Evolutionary conservation across 2,113 vertebrate genomes (phyloP), one percentile per base, ranked within the genome.

Genomic region (Talpa occidentalis): DNA sequence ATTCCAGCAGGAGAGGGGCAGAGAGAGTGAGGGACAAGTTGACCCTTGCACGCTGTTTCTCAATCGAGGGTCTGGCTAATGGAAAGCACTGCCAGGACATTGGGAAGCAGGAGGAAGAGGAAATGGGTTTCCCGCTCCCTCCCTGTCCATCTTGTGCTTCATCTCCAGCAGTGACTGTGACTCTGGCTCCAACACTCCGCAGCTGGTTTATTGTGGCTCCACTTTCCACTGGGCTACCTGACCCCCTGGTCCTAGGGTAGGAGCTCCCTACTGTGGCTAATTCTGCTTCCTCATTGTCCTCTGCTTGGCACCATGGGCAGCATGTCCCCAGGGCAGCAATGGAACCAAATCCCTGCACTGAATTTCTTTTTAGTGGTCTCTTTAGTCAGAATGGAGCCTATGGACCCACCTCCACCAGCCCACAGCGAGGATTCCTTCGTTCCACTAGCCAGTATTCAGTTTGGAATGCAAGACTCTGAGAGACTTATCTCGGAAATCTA

Each of bases 331-430:
- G n/a, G n/a, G 90, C 62, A 59, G 49, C 16, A 32, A 9, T 56
- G 17, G 56, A 85, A 91, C 70, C 66, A 94, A 28, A 59, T 62
- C 32, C 30, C 19, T 54, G 30, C 21, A 67, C n/a, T 56, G 47
- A 79, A 85, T 95, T 91, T 40, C 52, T 79, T 91, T 47, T 73
- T 69, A 15, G 52, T 90, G 56, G 54, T 95, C 86, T 91, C 40
- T 87, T 19, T 76, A 86, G 49, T 77, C 64, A n/a, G 19, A 30
- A 16, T 74, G 89, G 24, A 56, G 89, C 49, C 26, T 16, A 21
- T 70, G 86, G 28, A 62, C 91, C 47, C 44, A 60, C 32, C 35
- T 47, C 47, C 56, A 44, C 56, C 21, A 54, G 30, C 32, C 21
- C 76, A 91, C 28, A 95, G 37, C 49, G 67, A 88, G 47, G 54